Percentiles rank a stretch among this genome's conserved stretches.
Conservation (phyloP, 2,797 vertebrate species). For the Helicolenus hilgendorfi region DNA sequence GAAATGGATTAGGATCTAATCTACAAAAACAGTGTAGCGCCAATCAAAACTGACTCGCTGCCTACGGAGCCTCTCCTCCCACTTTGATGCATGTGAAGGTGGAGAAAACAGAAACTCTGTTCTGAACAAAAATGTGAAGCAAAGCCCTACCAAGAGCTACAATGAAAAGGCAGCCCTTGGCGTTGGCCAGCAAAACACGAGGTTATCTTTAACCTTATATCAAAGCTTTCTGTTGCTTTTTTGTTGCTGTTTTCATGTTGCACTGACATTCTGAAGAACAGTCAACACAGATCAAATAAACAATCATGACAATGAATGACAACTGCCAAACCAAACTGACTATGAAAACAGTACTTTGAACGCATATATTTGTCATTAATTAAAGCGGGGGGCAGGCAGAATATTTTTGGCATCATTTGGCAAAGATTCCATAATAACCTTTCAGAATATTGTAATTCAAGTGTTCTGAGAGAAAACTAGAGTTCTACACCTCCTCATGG, state of each 20-base stretch:
- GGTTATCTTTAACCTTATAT: not conserved
- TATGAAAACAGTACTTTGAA: not conserved
- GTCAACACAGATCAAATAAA: not conserved
- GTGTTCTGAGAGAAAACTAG: too few relatives aligned
- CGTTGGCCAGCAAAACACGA: not conserved
- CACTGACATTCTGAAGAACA: not conserved
- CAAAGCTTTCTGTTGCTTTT: not conserved
- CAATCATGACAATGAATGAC: not conserved
- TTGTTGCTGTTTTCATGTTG: not conserved
- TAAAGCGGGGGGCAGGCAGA: too few relatives aligned
- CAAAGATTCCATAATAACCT: too few relatives aligned
- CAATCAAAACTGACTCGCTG: constrained; percentile 32
- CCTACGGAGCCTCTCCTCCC: constrained; percentile 28
- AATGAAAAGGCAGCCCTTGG: not conserved
- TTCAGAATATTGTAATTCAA: too few relatives aligned
- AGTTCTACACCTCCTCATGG: too few relatives aligned
- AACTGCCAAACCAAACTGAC: not conserved
- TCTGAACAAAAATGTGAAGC: not conserved
- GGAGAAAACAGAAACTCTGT: constrained; percentile 1
- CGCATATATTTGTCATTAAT: not conserved
- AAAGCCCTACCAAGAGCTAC: not conserved
- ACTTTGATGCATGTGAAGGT: constrained; percentile 19
- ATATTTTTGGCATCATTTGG: too few relatives aligned
- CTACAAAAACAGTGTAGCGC: not conserved
- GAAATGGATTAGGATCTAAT: not conserved